phyloP scores from a whole-genome alignment of 2,888 invertebrate genomes.

The Dastarcus helophoroides region DNA sequence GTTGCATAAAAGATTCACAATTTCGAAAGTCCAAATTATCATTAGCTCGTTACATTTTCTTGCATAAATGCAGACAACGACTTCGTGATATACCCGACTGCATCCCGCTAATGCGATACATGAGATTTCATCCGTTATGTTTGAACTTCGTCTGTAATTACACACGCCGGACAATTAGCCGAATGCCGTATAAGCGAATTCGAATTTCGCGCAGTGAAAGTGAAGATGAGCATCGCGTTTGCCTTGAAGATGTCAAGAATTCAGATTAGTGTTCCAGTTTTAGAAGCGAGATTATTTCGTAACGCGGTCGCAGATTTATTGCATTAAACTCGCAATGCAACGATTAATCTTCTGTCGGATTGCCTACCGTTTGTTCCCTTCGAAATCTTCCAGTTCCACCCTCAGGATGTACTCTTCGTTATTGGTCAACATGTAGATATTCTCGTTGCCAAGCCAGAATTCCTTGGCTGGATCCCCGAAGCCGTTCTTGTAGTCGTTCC shows the following conservation, averaged over 20 bases:
- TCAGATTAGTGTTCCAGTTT: neutral
- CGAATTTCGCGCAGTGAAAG: neutral
- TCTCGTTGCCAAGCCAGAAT: slow-evolving; percentile 89
- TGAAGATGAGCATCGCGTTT: slow-evolving; percentile 1
- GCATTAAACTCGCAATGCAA: neutral
- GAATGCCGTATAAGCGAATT: no score
- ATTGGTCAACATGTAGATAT: slow-evolving; percentile 86
- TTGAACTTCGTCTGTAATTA: no score
- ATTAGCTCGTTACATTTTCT: no score
- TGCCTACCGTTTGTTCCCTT: slow-evolving; percentile 74
- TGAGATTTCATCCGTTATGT: no score
- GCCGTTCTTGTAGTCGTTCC: slow-evolving; percentile 88
- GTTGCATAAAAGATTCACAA: no score
- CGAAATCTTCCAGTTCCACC: slow-evolving; percentile 84
- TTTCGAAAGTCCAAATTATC: no score
- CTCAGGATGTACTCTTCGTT: slow-evolving; percentile 81
- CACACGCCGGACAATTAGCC: no score
- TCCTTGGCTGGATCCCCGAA: slow-evolving; percentile 84
- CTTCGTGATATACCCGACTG: no score
- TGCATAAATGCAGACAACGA: no score
- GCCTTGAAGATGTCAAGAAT: neutral
- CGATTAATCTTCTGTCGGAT: neutral
- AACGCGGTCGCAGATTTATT: neutral
- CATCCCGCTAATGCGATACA: no score
- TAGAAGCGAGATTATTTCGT: neutral